These are phyloP conservation scores for Myotis brandtii DNA, from an alignment of 2,113 vertebrate species.

Conservation along the genomic window DNA sequence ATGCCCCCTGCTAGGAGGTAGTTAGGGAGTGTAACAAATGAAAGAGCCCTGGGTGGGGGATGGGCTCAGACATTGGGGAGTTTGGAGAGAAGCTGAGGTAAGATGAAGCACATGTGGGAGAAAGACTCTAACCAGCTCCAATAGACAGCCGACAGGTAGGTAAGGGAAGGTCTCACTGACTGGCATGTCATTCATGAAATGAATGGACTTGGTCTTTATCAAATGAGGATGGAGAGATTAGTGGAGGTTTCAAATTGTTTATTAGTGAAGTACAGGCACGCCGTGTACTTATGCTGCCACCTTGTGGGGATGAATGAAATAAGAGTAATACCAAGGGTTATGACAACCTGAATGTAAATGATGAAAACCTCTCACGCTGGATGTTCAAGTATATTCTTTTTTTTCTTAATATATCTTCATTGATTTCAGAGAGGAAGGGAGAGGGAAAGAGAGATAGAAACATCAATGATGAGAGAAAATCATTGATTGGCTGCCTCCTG, in stretches of 20 bases:
- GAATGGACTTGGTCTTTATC: background rate
- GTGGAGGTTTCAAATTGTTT: background rate
- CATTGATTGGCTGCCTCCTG: too few species aligned
- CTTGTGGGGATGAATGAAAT: constrained; percentile 73
- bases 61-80: background rate
- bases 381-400: background rate
- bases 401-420: background rate
- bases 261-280: background rate
- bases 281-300: constrained; percentile 78
- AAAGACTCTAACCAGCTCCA: background rate
- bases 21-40: background rate
- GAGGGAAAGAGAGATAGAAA: too few species aligned
- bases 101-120: background rate
- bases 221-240: background rate
- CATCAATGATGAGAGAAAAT: too few species aligned
- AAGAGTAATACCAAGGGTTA: background rate
- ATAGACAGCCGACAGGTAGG: background rate
- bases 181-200: background rate
- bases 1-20: accelerated
- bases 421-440: too few species aligned
- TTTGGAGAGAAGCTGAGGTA: background rate
- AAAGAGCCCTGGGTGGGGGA: too few species aligned
- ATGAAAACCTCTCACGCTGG: background rate
- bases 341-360: background rate
- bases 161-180: background rate